Evolutionary conservation across 2,888 invertebrate species (phyloP).

Genomic region (Oscheius sp.): DNA sequence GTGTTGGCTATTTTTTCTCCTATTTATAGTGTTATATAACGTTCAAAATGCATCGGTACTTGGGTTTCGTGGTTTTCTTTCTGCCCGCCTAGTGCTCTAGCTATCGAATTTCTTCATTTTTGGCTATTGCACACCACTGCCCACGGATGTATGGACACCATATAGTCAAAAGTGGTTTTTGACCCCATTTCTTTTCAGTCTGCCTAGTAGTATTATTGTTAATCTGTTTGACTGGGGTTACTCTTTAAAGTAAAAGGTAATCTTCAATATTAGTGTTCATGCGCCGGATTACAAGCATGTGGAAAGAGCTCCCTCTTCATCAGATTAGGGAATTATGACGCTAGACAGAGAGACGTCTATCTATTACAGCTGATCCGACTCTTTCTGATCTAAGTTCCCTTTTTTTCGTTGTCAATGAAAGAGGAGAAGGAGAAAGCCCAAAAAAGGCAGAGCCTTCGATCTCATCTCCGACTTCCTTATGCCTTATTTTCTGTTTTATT

Average conservation of each 20-base stretch:
- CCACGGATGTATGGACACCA: conserved; percentile 35
- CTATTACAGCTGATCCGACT: not conserved
- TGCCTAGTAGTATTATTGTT: not conserved
- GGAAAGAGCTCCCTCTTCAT: not conserved
- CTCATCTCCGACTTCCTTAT: not conserved
- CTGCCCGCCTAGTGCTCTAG: conserved; percentile 31
- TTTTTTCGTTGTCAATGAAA: not conserved
- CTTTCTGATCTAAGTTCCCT: too few relatives aligned
- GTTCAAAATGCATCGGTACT: conserved; percentile 21
- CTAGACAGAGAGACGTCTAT: conserved; percentile 16
- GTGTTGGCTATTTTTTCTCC: not conserved
- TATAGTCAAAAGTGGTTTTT: conserved; percentile 22
- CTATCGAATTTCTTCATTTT: conserved; percentile 38
- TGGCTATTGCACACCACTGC: conserved; percentile 37
- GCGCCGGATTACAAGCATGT: not conserved
- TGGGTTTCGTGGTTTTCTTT: conserved; percentile 37
- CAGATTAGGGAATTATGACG: conserved; percentile 22
- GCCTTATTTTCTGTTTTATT: conserved; percentile 21
- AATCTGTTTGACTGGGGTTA: not conserved
- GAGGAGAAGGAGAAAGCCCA: not conserved
- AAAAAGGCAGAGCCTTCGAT: not conserved
- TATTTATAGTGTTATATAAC: conserved; percentile 23
- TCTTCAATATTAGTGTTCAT: not conserved
- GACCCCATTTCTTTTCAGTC: not conserved
- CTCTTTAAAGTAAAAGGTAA: not conserved